phyloP scores from a whole-genome alignment of 2,888 invertebrate genomes.

The Epsilonema sp. region DNA sequence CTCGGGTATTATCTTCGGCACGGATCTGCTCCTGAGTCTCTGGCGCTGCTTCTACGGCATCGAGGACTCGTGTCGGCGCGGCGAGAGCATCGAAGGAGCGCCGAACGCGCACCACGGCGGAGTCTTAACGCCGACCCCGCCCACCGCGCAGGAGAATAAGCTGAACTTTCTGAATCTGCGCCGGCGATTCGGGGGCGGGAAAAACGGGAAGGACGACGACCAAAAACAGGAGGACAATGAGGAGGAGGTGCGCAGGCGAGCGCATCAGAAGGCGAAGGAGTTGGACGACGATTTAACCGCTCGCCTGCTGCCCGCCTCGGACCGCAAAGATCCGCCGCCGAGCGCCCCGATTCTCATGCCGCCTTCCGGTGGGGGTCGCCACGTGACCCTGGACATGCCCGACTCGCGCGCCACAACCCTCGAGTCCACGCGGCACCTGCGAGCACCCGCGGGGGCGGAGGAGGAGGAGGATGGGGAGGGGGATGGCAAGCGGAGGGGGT shows the following conservation, averaged over 20 bases:
- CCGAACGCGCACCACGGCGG: no score
- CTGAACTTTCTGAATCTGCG: neutral
- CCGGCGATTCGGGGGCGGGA: neutral
- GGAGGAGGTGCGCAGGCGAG: neutral
- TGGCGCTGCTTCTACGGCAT: constrained; percentile 8
- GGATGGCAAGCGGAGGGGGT: no score
- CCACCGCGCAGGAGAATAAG: neutral
- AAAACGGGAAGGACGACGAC: no score
- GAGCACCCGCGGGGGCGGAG: no score
- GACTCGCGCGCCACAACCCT: neutral
- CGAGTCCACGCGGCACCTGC: no score
- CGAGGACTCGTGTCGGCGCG: neutral
- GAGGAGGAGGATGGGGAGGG: no score
- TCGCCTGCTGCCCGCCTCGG: neutral
- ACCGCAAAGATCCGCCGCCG: neutral
- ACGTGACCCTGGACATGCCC: neutral
- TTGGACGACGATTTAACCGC: neutral
- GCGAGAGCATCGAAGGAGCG: neutral
- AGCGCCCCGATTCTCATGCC: neutral
- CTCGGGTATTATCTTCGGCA: constrained; percentile 8
- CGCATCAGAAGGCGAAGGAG: neutral
- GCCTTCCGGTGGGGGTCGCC: neutral
- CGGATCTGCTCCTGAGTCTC: constrained; percentile 8
- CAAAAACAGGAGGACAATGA: neutral
- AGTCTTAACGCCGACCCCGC: neutral